Evolutionary conservation across 1,140 invertebrate species (phyloP).

Genomic region (Zaprionus kolodkinae): DNA sequence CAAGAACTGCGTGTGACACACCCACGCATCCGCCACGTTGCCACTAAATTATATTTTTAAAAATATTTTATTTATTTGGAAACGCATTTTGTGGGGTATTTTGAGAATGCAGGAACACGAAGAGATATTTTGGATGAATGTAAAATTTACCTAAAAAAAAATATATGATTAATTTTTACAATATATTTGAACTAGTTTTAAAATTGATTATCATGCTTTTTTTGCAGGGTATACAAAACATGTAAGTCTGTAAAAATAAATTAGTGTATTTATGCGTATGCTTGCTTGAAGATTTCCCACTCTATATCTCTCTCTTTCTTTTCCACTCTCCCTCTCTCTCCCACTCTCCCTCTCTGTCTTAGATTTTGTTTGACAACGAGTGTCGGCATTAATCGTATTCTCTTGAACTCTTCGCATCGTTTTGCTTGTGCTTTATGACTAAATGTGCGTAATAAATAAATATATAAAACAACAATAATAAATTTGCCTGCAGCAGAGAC

Average conservation of each 20-base stretch:
- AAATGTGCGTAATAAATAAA: conserved; percentile 77
- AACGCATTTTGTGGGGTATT: conserved; percentile 1
- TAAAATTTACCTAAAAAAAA: background rate
- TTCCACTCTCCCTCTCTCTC: too few species aligned
- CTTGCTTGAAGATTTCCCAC: conserved; percentile 50
- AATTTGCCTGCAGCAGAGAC: conserved; percentile 56
- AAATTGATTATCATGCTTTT: background rate
- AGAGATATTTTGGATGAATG: background rate
- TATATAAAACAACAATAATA: conserved; percentile 56
- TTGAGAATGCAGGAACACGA: background rate
- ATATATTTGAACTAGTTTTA: background rate
- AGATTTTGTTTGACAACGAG: conserved; percentile 55
- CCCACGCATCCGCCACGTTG: conserved; percentile 18
- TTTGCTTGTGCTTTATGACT: conserved; percentile 66
- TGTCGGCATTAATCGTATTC: conserved; percentile 35
- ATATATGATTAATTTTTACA: background rate
- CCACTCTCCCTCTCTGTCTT: background rate
- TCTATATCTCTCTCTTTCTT: conserved; percentile 25
- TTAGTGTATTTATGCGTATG: conserved; percentile 47
- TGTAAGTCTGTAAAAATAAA: conserved; percentile 38
- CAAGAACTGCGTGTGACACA: conserved; percentile 39
- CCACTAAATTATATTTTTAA: conserved; percentile 28
- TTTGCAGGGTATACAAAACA: conserved; percentile 22
- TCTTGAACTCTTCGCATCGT: conserved; percentile 38
- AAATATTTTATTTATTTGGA: conserved; percentile 17